phyloP scores from a whole-genome alignment of 2,113 vertebrate genomes.

The Potamarius usumacintae region DNA sequence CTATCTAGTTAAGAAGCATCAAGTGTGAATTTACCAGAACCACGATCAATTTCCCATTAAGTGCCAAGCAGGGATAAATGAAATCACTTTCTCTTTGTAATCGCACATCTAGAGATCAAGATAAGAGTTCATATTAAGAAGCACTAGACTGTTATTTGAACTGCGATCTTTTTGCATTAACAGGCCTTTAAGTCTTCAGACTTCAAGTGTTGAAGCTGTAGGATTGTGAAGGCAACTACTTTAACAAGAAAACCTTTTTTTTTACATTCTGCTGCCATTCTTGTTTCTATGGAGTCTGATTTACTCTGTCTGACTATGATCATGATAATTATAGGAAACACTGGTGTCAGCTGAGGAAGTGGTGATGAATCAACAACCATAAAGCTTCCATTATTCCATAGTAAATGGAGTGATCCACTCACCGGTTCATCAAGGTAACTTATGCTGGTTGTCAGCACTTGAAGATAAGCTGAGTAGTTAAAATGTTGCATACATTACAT shows the following conservation, averaged over 20 bases:
- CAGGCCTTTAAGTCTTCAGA: neutral
- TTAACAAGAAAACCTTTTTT: neutral
- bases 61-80: constrained; percentile 48
- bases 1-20: constrained; percentile 57
- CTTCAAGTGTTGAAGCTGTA: neutral
- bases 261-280: neutral
- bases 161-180: neutral
- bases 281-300: neutral
- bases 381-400: neutral
- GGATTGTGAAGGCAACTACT: neutral
- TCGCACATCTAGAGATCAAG: constrained; percentile 16
- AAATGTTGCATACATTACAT: neutral
- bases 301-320: neutral
- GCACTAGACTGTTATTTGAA: neutral
- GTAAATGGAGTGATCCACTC: neutral
- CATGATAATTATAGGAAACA: neutral
- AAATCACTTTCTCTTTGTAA: constrained; percentile 33
- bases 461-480: neutral
- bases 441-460: neutral
- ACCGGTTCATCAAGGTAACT: neutral
- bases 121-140: neutral
- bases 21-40: constrained; percentile 46
- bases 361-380: neutral
- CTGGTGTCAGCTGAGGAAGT: neutral
- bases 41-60: constrained; percentile 62